Base-by-base conservation (phyloP, 2,888 invertebrate species). In the Agriopis marginaria region DNA sequence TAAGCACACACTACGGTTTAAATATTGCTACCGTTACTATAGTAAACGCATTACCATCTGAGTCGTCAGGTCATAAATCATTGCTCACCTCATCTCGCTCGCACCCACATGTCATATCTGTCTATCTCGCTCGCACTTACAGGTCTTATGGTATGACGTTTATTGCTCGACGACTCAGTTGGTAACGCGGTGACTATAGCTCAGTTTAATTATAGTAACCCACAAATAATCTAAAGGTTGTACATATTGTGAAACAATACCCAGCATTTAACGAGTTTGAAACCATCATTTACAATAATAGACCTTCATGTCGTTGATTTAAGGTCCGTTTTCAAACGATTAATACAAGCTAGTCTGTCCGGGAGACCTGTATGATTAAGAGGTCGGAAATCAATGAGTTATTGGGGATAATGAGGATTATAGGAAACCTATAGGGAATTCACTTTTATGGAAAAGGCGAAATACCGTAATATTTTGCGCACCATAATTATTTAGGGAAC, bases 311-410 rank as follows among this genome's bases (percentile, higher is more conserved):
- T 0, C 51, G 17, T 17, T 9, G 12, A 5, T 10, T 11, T 66
- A 68, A 63, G 44, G 9, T 45, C 8, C 9, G 45, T 53, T 62
- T 68, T 66, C 9, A 23, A 56, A 49, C 10, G n/a, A 14, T 0
- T 23, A 51, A 50, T 3, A 50, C 10, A 9, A 54, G 7, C 55
- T 45, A 14, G 17, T 58, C 2, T 49, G 51, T 53, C 11, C 50
- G 10, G 63, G 47, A 66, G 66, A 72, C 68, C 66, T 65, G 63
- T 59, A 68, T 72, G 72, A 75, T 74, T 70, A 76, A 73, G 65
- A 72, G 73, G 70, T 68, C 40, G 72, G 66, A 75, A 71, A 65
- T 74, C 72, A 66, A 70, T 72, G 75, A 70, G 73, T 71, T 76
- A 71, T 76, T 67, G 68, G 66, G 68, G 66, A 70, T 75, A 74